Conservation (phyloP, 2,888 invertebrate genomes). For the Acrobasis suavella region DNA sequence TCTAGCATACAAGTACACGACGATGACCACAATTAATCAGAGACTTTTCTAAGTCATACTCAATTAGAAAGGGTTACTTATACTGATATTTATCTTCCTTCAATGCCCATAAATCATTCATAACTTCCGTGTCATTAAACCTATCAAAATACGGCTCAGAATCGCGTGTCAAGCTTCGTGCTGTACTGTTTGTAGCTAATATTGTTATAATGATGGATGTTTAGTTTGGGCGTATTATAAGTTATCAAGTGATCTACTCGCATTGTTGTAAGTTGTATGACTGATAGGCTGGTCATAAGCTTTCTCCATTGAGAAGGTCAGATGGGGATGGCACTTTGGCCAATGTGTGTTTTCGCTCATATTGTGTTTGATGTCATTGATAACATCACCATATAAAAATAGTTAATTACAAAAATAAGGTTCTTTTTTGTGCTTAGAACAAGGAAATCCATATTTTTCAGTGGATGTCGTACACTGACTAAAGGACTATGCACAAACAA, state of each 20-base stretch:
- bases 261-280: conserved; percentile 12
- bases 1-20: conserved; percentile 4
- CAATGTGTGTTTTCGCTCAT: not conserved
- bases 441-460: too few relatives aligned
- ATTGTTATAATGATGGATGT: conserved; percentile 21
- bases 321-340: not conserved
- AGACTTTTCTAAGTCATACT: conserved; percentile 9
- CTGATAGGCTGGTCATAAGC: conserved; percentile 12
- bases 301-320: conserved; percentile 16
- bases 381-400: too few relatives aligned
- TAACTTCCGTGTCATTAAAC: conserved; percentile 10
- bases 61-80: conserved; percentile 15
- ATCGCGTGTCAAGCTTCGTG: not conserved
- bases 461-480: too few relatives aligned
- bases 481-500: too few relatives aligned
- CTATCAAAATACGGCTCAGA: conserved; percentile 7
- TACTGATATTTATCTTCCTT: conserved; percentile 19
- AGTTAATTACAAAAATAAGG: too few relatives aligned
- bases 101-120: conserved; percentile 14
- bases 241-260: conserved; percentile 8
- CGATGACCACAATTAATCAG: conserved; percentile 7
- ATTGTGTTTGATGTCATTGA: not conserved
- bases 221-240: conserved; percentile 15
- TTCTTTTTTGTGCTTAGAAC: too few relatives aligned
- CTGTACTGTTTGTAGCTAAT: conserved; percentile 6